Conservation (phyloP, 2,797 vertebrate genomes). For the Serranus cabrilla region DNA sequence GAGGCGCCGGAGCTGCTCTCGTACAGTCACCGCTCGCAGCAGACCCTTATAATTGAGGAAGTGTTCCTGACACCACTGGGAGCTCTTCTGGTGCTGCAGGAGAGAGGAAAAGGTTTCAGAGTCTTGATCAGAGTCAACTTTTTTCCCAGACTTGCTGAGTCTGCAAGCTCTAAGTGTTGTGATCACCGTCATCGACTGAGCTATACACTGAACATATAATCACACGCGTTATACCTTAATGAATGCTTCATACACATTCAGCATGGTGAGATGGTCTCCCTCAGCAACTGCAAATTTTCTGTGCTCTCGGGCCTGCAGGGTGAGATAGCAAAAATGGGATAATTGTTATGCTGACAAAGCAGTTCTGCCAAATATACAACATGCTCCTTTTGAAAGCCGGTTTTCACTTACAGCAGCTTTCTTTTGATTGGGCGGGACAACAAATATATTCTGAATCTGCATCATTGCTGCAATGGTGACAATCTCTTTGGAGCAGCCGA, state of each 20-base stretch:
- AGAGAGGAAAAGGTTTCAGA: not conserved
- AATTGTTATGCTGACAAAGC: constrained; percentile 53
- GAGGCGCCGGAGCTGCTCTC: constrained; percentile 96
- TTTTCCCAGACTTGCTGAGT: not conserved
- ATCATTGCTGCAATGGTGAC: constrained; percentile 98
- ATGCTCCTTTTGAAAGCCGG: constrained; percentile 19
- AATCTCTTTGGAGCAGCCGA: constrained; percentile 97
- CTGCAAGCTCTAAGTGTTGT: constrained; percentile 6
- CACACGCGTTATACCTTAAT: constrained; percentile 88
- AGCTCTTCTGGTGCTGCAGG: constrained; percentile 95
- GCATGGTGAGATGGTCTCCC: constrained; percentile 98
- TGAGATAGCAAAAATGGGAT: constrained; percentile 40
- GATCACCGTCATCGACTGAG: constrained; percentile 9
- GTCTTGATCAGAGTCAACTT: constrained; percentile 14
- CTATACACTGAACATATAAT: not conserved
- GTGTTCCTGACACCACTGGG: constrained; percentile 98
- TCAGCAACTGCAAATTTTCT: constrained; percentile 98
- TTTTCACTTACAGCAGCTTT: constrained; percentile 90
- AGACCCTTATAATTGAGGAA: constrained; percentile 99
- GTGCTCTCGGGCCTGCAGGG: constrained; percentile 91
- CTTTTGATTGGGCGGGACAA: constrained; percentile 94
- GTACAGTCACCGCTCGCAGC: constrained; percentile 91
- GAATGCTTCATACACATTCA: constrained; percentile 98
- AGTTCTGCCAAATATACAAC: constrained; percentile 23
- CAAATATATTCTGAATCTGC: constrained; percentile 98